Evolutionary conservation across 2,888 invertebrate genomes (phyloP), one percentile per base, ranked within the genome.

Genomic region (Parascotia fuliginaria): DNA sequence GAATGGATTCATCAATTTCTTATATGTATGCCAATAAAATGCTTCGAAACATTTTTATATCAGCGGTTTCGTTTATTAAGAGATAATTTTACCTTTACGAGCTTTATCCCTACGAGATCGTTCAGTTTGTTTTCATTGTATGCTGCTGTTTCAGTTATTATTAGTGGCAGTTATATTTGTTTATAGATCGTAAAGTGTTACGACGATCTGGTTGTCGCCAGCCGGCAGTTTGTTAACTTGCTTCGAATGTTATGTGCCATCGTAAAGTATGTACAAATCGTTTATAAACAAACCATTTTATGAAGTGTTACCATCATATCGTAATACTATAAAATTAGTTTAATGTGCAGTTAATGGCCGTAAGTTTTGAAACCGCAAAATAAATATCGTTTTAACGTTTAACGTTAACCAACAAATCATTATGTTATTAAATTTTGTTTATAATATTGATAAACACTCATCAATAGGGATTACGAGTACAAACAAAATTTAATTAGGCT

Each of bases 61-160:
- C 76, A 68, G 70, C 73, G 83, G 83, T 85, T 88, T 73, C 72
- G 80, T 89, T 90, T 90, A 91, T 90, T 87, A 87, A 89, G 90
- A 90, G 85, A 89, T 90, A 89, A 89, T 87, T 84, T 83, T 87
- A 90, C 91, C 90, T 89, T 89, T 90, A 90, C 83, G 89, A 83
- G 83, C 80, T 75, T 81, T 80, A 77, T 81, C 75, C 79, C 72
- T 77, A 65, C 73, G 81, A 73, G 84, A 82, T 73, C 77, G 79
- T 80, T 85, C 78, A 76, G 79, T 81, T 83, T 83, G 85, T 86
- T 89, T 89, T 87, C 85, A 88, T 85, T 87, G 88, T 88, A 84
- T 85, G 87, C 76, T 87, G 85, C 86, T 86, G 86, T 90, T 89
- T 85, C 89, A 82, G 88, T 89, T 92, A 90, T 90, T 89, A 89